These are phyloP conservation scores for Nycticorax nycticorax DNA, from an alignment of 2,113 vertebrate genomes.

Conservation along the genomic window DNA sequence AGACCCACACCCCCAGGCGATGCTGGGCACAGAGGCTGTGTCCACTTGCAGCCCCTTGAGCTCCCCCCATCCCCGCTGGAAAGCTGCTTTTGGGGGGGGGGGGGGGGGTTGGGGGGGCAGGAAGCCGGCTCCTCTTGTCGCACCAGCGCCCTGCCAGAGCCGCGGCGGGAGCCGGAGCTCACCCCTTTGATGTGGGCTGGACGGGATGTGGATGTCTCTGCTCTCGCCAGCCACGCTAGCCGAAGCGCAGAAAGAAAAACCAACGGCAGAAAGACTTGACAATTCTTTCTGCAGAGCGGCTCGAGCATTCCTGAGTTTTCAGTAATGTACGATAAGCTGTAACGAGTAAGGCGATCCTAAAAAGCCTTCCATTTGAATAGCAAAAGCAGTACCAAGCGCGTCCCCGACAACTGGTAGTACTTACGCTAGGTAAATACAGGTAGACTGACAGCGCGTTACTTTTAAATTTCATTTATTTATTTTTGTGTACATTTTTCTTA, in stretches of 20 bases:
- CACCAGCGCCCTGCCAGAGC: background rate
- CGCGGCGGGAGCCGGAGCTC: background rate
- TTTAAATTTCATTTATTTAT: slow-evolving; percentile 71
- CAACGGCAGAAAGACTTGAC: background rate
- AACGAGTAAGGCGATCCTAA: background rate
- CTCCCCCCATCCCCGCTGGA: background rate
- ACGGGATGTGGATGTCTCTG: slow-evolving; percentile 41
- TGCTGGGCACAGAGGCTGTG: background rate
- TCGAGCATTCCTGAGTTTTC: background rate
- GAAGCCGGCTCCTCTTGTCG: background rate
- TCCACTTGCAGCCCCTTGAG: background rate
- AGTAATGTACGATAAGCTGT: background rate
- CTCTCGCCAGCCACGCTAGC: background rate
- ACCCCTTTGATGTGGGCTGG: slow-evolving; percentile 44
- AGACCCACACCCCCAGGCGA: fast-evolving
- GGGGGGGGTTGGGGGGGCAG: background rate
- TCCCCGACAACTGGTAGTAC: background rate
- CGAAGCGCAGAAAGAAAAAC: background rate
- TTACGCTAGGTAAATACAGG: background rate
- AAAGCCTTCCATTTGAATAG: background rate
- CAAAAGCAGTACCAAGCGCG: background rate
- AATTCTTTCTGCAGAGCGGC: background rate
- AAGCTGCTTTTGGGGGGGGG: background rate
- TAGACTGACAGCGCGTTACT: background rate
- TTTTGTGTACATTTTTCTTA: slow-evolving; percentile 69